These are phyloP conservation scores for Palaemon carinicauda DNA, from an alignment of 1,140 invertebrate genomes.

Conservation along the genomic window DNA sequence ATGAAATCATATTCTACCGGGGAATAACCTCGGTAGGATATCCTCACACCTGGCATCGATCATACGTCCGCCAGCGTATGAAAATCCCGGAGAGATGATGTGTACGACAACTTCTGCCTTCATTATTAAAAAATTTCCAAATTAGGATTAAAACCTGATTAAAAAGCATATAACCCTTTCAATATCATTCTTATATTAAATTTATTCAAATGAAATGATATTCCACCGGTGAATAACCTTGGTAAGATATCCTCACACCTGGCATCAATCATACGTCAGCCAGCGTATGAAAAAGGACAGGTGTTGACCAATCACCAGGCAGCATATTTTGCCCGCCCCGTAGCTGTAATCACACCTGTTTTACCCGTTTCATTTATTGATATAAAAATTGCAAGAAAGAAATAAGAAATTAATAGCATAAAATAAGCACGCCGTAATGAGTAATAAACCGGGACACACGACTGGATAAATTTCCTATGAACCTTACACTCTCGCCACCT, in stretches of 20 bases:
- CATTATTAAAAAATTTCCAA: background rate
- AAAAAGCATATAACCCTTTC: background rate
- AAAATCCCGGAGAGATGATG: background rate
- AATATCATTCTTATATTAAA: background rate
- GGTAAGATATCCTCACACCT: background rate
- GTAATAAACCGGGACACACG: no score
- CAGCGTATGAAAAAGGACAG: background rate
- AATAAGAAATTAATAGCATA: no score
- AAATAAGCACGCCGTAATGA: no score
- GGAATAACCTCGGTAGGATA: no score
- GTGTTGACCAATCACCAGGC: background rate
- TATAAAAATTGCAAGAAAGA: no score
- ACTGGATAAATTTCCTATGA: no score
- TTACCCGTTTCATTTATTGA: background rate
- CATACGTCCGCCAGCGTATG: background rate
- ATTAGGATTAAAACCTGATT: background rate
- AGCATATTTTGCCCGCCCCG: background rate
- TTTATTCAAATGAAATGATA: background rate
- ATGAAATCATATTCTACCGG: no score
- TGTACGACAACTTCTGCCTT: background rate
- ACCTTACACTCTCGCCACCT: no score
- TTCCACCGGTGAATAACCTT: no score
- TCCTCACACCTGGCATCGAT: background rate
- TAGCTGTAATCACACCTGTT: background rate
- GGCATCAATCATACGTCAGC: background rate